phyloP scores from a whole-genome alignment of 2,888 invertebrate species.

The Tethea ocularis region DNA sequence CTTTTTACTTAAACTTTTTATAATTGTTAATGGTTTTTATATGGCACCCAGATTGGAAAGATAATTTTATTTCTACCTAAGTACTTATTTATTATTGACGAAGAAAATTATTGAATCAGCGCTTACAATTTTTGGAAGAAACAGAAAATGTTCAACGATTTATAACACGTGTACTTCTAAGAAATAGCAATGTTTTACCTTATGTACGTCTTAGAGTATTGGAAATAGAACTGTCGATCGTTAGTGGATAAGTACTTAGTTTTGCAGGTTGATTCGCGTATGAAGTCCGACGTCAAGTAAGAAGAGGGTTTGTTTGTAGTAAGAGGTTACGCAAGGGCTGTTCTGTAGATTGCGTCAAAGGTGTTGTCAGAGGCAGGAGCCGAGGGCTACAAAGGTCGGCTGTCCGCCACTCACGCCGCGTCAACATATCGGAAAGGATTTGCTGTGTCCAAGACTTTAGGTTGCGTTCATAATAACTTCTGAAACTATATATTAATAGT shows the following conservation, averaged over 20 bases:
- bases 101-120: not conserved
- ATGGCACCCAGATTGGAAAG: constrained; percentile 9
- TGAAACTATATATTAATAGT: not conserved
- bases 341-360: constrained; percentile 63
- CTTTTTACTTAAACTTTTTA: constrained; percentile 34
- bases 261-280: constrained; percentile 59
- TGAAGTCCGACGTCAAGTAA: constrained; percentile 56
- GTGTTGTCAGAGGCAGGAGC: constrained; percentile 69
- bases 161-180: not conserved
- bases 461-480: constrained; percentile 34
- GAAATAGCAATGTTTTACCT: not conserved
- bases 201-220: constrained; percentile 18
- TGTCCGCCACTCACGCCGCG: constrained; percentile 48
- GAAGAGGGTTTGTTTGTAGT: constrained; percentile 58
- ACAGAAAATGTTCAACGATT: not conserved
- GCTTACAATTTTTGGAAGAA: not conserved
- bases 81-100: not conserved
- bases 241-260: constrained; percentile 31
- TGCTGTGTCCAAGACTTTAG: constrained; percentile 50
- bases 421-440: constrained; percentile 67
- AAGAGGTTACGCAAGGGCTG: constrained; percentile 69
- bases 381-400: constrained; percentile 62
- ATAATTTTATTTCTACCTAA: not conserved
- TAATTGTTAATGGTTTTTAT: constrained; percentile 18
- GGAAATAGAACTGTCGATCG: constrained; percentile 54